phyloP scores from a whole-genome alignment of 2,113 vertebrate genomes.

The Phasianus colchicus region DNA sequence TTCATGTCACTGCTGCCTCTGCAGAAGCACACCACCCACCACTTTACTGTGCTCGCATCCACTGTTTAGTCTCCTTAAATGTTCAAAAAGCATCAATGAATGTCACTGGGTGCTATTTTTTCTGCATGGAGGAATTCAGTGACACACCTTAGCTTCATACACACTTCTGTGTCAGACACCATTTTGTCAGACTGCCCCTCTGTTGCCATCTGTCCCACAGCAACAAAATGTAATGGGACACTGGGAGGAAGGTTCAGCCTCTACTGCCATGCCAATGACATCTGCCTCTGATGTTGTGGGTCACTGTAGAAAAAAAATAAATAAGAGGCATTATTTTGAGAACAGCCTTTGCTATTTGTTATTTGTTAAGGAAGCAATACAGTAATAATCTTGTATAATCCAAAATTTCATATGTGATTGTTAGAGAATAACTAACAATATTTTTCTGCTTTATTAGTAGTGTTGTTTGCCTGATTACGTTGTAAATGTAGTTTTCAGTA shows the following conservation, averaged over 20 bases:
- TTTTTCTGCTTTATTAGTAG: not conserved
- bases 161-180: not conserved
- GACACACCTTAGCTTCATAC: not conserved
- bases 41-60: not conserved
- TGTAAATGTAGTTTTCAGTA: not conserved
- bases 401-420: not conserved
- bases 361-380: not conserved
- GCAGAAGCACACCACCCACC: not conserved
- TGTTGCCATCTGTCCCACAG: not conserved
- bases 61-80: not conserved
- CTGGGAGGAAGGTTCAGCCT: not conserved
- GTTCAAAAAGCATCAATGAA: not conserved
- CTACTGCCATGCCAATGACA: not conserved
- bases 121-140: not conserved
- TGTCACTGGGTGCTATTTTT: not conserved
- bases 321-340: not conserved
- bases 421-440: not conserved
- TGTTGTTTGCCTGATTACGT: not conserved
- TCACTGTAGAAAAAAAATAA: not conserved
- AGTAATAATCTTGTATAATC: not conserved
- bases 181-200: not conserved
- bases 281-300: not conserved
- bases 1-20: not conserved
- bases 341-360: not conserved
- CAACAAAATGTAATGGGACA: not conserved